phyloP scores from a whole-genome alignment of 2,888 invertebrate genomes.

The Brachylomia viminalis region DNA sequence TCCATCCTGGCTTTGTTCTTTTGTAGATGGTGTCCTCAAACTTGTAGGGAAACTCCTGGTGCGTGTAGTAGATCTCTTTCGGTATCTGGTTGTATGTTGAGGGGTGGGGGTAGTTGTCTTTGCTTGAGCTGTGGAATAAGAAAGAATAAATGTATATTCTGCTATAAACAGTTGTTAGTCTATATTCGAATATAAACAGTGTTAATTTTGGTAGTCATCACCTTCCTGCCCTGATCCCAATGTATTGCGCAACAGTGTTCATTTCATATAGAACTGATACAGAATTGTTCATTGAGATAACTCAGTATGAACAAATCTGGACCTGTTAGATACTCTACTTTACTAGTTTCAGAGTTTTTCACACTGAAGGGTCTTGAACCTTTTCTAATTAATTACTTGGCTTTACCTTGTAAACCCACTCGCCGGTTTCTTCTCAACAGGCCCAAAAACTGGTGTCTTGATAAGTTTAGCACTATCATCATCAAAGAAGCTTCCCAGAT shows the following conservation, averaged over 20 bases:
- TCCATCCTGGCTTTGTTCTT: conserved; percentile 72
- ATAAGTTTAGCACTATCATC: conserved; percentile 74
- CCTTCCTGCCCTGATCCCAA: too few relatives aligned
- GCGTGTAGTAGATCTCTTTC: conserved; percentile 68
- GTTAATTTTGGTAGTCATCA: too few relatives aligned
- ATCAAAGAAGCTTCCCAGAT: conserved; percentile 86
- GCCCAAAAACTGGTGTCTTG: conserved; percentile 54
- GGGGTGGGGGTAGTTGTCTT: conserved; percentile 68
- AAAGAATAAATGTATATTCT: neutral
- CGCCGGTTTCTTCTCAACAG: conserved; percentile 72
- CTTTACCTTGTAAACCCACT: conserved; percentile 75
- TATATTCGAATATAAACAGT: too few relatives aligned
- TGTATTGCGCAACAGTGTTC: too few relatives aligned
- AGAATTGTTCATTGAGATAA: too few relatives aligned
- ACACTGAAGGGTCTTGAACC: too few relatives aligned
- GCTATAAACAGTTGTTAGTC: too few relatives aligned
- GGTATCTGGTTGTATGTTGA: conserved; percentile 70
- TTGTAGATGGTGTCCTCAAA: conserved; percentile 75
- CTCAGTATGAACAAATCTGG: too few relatives aligned
- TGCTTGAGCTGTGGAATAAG: conserved; percentile 71
- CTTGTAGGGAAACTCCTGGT: conserved; percentile 79
- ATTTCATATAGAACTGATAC: too few relatives aligned
- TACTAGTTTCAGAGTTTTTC: too few relatives aligned
- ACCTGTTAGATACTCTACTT: too few relatives aligned
- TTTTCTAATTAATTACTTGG: too few relatives aligned